Evolutionary conservation across 2,797 vertebrate genomes (phyloP).

Genomic region (Lepidocolaptes lacrymiger): DNA sequence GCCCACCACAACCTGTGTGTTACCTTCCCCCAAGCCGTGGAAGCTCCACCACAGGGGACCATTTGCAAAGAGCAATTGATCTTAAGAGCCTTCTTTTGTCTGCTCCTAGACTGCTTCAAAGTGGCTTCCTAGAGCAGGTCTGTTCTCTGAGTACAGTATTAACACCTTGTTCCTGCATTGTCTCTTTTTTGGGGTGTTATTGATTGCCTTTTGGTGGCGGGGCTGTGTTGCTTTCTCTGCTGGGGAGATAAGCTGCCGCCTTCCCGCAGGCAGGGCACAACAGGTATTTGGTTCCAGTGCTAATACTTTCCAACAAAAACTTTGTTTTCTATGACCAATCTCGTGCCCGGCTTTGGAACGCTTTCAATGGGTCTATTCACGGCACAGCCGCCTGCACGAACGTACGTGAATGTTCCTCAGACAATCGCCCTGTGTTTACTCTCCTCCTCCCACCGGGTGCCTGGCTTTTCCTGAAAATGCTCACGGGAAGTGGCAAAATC

Average conservation of each 20-base stretch:
- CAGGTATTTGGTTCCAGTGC: slow-evolving; percentile 31
- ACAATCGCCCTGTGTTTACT: slow-evolving; percentile 22
- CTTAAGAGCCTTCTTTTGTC: not conserved
- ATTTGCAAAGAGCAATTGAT: not conserved
- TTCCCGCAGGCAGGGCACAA: not conserved
- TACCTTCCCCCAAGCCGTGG: not conserved
- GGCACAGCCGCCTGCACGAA: not conserved
- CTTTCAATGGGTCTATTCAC: slow-evolving; percentile 27
- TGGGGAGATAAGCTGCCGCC: slow-evolving; percentile 4
- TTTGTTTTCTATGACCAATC: not conserved
- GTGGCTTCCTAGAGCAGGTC: not conserved
- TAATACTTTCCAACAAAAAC: slow-evolving; percentile 32
- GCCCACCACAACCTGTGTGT: not conserved
- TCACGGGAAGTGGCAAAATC: not conserved
- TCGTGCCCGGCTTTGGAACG: not conserved
- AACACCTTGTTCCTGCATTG: not conserved
- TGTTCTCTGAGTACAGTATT: not conserved
- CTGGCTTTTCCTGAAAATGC: slow-evolving; percentile 2
- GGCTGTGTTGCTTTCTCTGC: not conserved
- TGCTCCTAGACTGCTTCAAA: not conserved
- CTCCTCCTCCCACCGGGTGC: not conserved
- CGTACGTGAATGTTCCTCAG: not conserved
- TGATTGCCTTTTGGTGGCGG: not conserved
- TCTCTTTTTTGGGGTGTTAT: not conserved
- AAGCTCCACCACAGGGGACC: not conserved